Percentiles rank a stretch among this genome's conserved stretches.
phyloP scores from a whole-genome alignment of 64 coral and sea anemone species.

The Anthopleura sola region DNA sequence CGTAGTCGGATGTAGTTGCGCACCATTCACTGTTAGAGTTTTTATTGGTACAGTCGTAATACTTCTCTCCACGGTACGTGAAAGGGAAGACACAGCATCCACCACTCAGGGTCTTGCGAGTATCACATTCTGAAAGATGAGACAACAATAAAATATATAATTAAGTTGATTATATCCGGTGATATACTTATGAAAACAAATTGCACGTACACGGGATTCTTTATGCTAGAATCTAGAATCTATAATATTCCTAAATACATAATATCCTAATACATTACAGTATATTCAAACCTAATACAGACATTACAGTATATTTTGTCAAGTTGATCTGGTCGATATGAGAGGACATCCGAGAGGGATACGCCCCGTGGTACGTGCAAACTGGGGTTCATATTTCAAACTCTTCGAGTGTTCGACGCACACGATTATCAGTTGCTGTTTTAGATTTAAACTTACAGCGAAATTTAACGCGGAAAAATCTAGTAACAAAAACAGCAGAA shows the following conservation, averaged over 20 bases:
- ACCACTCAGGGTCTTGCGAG: slow-evolving; percentile 25
- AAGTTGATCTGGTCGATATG: no score
- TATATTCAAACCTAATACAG: no score
- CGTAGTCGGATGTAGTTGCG: slow-evolving; percentile 4
- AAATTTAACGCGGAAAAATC: not conserved
- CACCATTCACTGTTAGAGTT: not conserved
- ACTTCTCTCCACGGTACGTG: not conserved
- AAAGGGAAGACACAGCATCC: slow-evolving; percentile 19
- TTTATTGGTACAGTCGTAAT: slow-evolving; percentile 8
- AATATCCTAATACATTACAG: no score
- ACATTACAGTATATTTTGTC: no score
- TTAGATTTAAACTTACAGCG: not conserved
- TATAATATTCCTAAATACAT: no score
- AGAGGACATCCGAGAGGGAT: not conserved
- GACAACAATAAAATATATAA: not conserved
- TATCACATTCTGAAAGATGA: slow-evolving; percentile 29
- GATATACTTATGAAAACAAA: not conserved
- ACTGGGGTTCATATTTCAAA: not conserved
- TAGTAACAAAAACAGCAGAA: not conserved
- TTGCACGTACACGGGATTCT: no score
- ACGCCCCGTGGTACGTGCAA: not conserved
- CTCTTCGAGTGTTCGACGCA: not conserved
- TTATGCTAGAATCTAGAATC: no score
- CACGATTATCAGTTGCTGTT: not conserved
- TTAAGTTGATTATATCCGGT: not conserved